phyloP scores from a whole-genome alignment of 2,888 invertebrate species.

The Eupithecia subumbrata region DNA sequence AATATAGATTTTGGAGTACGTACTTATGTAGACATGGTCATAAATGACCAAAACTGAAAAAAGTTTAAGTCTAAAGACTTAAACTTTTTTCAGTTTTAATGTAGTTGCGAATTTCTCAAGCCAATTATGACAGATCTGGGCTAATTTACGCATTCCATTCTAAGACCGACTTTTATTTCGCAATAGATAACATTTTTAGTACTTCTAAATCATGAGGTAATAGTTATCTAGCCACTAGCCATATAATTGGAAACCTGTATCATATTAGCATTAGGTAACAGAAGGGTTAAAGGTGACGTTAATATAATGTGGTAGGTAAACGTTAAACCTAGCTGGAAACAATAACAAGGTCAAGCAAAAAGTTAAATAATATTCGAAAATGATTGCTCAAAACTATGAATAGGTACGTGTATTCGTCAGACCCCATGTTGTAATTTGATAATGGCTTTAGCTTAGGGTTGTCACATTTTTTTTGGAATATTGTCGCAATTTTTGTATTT shows the following conservation, averaged over 20 bases:
- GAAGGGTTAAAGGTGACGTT: slow-evolving; percentile 4
- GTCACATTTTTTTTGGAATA: slow-evolving; percentile 14
- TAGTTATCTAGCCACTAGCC: neutral
- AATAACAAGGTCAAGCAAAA: slow-evolving; percentile 26
- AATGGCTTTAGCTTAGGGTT: slow-evolving; percentile 40
- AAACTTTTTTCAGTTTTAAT: no score
- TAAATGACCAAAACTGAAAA: no score
- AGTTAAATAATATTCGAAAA: slow-evolving; percentile 30
- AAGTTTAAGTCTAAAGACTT: no score
- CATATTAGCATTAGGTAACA: neutral
- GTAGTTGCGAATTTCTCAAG: neutral
- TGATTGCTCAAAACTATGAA: slow-evolving; percentile 40
- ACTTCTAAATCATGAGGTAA: neutral
- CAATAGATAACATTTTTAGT: neutral
- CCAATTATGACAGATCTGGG: neutral
- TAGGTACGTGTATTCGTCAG: slow-evolving; percentile 33
- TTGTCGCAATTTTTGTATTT: neutral
- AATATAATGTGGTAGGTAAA: neutral
- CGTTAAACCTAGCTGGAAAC: neutral
- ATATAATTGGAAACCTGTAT: neutral
- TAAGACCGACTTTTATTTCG: neutral
- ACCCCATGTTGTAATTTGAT: slow-evolving; percentile 47
- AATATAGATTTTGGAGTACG: no score
- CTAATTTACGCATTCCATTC: neutral
- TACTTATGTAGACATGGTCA: no score